Base-by-base conservation (phyloP, 2,113 vertebrate species). In the Gopherus flavomarginatus region DNA sequence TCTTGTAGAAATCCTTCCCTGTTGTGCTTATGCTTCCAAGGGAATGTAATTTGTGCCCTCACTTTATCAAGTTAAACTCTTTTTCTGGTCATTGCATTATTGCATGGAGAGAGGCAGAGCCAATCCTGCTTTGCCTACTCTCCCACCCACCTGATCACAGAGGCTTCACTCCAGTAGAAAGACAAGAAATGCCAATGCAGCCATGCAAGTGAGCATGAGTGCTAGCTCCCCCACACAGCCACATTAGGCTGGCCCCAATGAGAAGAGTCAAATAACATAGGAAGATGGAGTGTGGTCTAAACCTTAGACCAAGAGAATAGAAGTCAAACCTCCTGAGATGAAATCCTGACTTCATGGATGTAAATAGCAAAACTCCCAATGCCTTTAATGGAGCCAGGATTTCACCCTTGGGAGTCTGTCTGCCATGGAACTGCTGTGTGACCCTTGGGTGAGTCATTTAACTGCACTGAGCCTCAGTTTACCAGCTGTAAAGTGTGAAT, bases 1-100 rank as follows among this genome's bases (percentile, higher is more conserved):
- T 78, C 24, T 78, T 17, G 57, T 22, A 94, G 57, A 90, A 90
- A 79, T 86, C 8, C 6, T 81, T 93, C 10, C 19, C 14, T 92
- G 2, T 3, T 2, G 26, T 31, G 65, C 2, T 14, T 10, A 84
- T 93, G 13, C 50, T 95, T 42, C 52, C 88, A 95, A 87, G 91
- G 88, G 85, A 95, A 96, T 92, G 77, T 72, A 93, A 79, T 3
- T 85, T 81, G 6, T 84, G 17, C 21, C 27, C 81, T 17, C 49
- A 21, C 81, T 77, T 44, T 72, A 52, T 92, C 1, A 2, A 62
- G 83, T 62, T 93, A 26, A 56, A 56, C 92, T 94, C 69, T 54
- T 87, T 95, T 92, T 82, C 84, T 59, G 54, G 3, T 2, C 11
- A n/a, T 92, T 95, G 82, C 93, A 90, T 52, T 87, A 96, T 53